Evolutionary conservation across 64 coral and sea anemone species (phyloP).

Genomic region (Stylophora pistillata): DNA sequence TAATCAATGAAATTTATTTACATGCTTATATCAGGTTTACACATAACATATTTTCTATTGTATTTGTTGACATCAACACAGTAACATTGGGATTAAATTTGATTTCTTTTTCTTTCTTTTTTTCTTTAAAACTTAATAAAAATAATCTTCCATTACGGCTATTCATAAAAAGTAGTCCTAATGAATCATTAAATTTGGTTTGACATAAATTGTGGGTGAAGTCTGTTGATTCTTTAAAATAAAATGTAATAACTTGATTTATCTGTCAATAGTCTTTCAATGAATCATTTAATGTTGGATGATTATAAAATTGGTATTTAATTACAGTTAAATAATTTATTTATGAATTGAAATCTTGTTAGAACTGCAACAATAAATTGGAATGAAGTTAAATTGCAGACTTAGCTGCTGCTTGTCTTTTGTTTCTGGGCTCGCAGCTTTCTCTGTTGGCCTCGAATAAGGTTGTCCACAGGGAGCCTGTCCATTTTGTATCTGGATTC

Average conservation of each 20-base stretch:
- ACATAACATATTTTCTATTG: not conserved
- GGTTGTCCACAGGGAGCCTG: constrained; percentile 14
- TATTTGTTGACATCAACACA: not conserved
- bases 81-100: not conserved
- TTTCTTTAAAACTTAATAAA: not conserved
- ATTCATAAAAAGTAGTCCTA: too few species aligned
- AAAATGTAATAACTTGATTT: not conserved
- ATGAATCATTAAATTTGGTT: too few species aligned
- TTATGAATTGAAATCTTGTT: too few species aligned
- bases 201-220: not conserved
- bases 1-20: not conserved
- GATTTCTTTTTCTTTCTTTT: not conserved
- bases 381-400: not conserved
- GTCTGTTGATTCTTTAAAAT: not conserved
- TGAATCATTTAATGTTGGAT: not conserved
- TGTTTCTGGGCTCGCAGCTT: not conserved
- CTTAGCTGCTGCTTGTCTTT: constrained; percentile 8
- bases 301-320: constrained; percentile 1
- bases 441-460: constrained; percentile 13
- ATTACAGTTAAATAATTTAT: too few species aligned
- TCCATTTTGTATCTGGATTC: constrained; percentile 1
- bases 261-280: not conserved
- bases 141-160: not conserved
- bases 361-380: too few species aligned
- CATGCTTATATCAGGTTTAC: not conserved